A percentile compares a stretch with the other conserved stretches of the same genome.
These are phyloP conservation scores for Caenorhabditis sp. DNA, from an alignment of 2,888 invertebrate genomes.

Conservation along the genomic window DNA sequence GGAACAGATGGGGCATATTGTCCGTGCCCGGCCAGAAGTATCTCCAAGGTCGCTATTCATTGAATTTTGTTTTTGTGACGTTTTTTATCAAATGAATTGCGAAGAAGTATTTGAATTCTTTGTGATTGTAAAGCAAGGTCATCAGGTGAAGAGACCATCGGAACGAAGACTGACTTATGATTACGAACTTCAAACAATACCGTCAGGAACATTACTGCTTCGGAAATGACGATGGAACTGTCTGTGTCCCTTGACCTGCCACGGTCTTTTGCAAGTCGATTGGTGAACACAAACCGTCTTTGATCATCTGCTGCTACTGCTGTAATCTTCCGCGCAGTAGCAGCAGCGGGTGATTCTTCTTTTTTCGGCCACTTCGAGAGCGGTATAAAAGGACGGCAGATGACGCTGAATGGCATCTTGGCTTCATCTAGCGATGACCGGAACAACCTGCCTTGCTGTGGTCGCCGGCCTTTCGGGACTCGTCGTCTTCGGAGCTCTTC, in stretches of 20 bases:
- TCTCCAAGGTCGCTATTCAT: constrained; percentile 41
- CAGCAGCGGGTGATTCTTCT: constrained; percentile 8
- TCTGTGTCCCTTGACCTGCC: constrained; percentile 17
- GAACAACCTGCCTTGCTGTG: constrained; percentile 43
- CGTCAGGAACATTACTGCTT: constrained; percentile 32
- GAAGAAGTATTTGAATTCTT: background rate
- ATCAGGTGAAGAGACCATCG: constrained; percentile 13
- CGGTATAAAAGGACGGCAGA: constrained; percentile 43
- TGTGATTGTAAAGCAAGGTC: constrained; percentile 14
- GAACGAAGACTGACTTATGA: constrained; percentile 25
- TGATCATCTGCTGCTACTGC: constrained; percentile 41
- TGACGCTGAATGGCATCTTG: constrained; percentile 32
- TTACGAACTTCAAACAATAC: constrained; percentile 33
- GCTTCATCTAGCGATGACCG: constrained; percentile 47
- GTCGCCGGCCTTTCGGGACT: constrained; percentile 47
- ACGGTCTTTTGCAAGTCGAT: background rate
- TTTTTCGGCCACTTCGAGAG: constrained; percentile 26
- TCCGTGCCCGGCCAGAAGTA: constrained; percentile 53
- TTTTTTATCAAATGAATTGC: constrained; percentile 17
- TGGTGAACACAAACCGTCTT: constrained; percentile 35
- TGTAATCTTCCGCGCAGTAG: constrained; percentile 24
- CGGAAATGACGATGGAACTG: constrained; percentile 35
- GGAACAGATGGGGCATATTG: constrained; percentile 50
- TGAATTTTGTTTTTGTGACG: constrained; percentile 2
- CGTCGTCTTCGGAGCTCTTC: constrained; percentile 51